Base-by-base conservation (phyloP, 2,888 invertebrate genomes). In the Allolobophora icterica region DNA sequence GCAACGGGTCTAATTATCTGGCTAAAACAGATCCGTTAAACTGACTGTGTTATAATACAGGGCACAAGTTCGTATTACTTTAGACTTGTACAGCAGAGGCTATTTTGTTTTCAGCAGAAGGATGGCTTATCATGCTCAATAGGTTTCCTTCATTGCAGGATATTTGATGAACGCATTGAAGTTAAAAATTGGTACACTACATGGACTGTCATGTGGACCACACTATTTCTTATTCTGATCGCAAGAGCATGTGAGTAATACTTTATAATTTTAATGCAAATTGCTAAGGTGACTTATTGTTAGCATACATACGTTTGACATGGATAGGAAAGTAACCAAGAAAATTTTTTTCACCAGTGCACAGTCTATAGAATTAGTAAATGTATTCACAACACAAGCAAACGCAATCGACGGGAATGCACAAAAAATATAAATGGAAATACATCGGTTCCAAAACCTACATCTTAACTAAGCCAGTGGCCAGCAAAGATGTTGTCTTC, bases 21-120 rank as follows among this genome's bases (percentile, higher is more conserved):
- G 71, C 71, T 71, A n/a, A 71, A 71, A 71, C 30, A 71, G 71
- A 71, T 71, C 71, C 71, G 71, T n/a, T 71, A 71, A n/a, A 30
- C 30, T 71, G 0, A 71, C 6, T 71, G 71, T 71, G 71, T 71
- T 71, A 71, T n/a, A n/a, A n/a, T 71, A 71, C 30, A 71, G n/a
- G 6, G 5, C 71, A 30, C n/a, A 71, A n/a, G n/a, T 17, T 52
- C 8, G 3, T 52, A 24, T 52, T 24, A 24, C 24, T n/a, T 8
- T n/a, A 52, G 71, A n/a, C n/a, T n/a, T 5, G n/a, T 71, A 1
- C n/a, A 30, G 71, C n/a, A 71, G 1, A 30, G n/a, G 71, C n/a
- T n/a, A n/a, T 71, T 71, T n/a, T 71, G n/a, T 11, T 71, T n/a
- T n/a, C 71, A n/a, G 71, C 8, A 71, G 8, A 71, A 71, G 71